These are phyloP conservation scores for Macrosiphum euphorbiae DNA, from an alignment of 2,888 invertebrate genomes.

Conservation along the genomic window DNA sequence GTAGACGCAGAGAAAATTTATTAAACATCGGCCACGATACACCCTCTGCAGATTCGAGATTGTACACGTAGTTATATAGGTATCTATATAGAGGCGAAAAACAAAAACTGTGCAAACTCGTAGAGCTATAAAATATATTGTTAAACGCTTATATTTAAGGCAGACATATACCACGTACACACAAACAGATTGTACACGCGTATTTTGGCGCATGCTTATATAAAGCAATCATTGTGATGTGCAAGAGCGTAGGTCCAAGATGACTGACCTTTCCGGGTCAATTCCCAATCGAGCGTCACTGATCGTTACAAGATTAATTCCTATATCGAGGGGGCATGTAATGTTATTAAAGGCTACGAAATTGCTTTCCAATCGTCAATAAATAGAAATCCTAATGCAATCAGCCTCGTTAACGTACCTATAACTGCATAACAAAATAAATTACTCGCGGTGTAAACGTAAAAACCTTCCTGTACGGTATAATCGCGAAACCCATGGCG, in stretches of 20 bases:
- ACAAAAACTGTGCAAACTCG: not conserved
- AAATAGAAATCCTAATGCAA: slow-evolving; percentile 40
- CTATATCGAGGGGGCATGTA: not conserved
- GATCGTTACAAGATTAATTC: slow-evolving; percentile 11
- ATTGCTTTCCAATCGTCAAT: slow-evolving; percentile 41
- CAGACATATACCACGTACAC: not conserved
- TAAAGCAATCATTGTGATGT: slow-evolving; percentile 1
- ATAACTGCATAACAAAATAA: slow-evolving; percentile 38
- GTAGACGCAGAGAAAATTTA: not conserved
- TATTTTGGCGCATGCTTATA: not conserved
- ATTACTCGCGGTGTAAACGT: not conserved
- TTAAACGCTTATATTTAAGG: not conserved
- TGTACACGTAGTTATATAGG: too few relatives aligned
- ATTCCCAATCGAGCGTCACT: slow-evolving; percentile 28
- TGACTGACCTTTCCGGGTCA: slow-evolving; percentile 55
- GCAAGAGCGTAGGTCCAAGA: not conserved
- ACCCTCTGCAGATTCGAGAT: not conserved
- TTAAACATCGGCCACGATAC: not conserved
- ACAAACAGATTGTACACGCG: not conserved
- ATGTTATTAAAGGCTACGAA: not conserved
- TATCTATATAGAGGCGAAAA: not conserved
- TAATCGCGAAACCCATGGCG: slow-evolving; percentile 39
- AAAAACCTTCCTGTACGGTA: slow-evolving; percentile 33
- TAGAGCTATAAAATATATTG: not conserved
- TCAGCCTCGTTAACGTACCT: slow-evolving; percentile 53